Evolutionary conservation across 2,797 vertebrate genomes (phyloP), one percentile per base, ranked within the genome.

Genomic region (Cuculus canorus): DNA sequence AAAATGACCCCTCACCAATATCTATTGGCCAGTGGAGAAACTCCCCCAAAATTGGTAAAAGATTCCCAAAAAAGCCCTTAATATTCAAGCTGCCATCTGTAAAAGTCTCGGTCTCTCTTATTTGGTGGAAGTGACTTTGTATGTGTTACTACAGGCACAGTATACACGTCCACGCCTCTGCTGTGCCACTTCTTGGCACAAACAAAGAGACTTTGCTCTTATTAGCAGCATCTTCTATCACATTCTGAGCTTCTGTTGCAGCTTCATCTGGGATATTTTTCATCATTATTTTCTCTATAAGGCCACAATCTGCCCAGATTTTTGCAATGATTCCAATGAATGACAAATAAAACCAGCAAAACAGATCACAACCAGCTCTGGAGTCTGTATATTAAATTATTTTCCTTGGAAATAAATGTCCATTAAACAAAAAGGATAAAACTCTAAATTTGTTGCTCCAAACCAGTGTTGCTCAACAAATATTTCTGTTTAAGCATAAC

Each of bases 241-340:
- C 35, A 73, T 30, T 61, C n/a, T 7, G 35, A 68, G 83, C 88
- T 88, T 53, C 80, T 64, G 35, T 15, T 5, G 9, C 85, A 82
- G 71, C 54, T 87, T 78, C 28, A 70, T 21, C 35, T 56, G n/a
- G 33, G 54, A 32, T 32, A 63, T 32, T 41, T 94, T 87, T 53
- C 52, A n/a, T 91, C 79, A 17, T 82, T 60, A 57, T 68, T 82
- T 86, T 61, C 86, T 77, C 87, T n/a, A 1, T 22, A 60, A 94
- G 64, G 60, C 79, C 82, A 27, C 23, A 37, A 23, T 64, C 85
- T 85, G 87, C 5, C 13, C 76, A 88, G 87, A 88, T 92, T 93
- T 93, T 64, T 82, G 79, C 84, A 73, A 10, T 14, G 13, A 23
- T 95, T 93, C 94, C 91, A 95, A 54, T 53, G 77, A 82, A 85